Base-by-base conservation (phyloP, 2,888 invertebrate species). In the Melanargia galathea region DNA sequence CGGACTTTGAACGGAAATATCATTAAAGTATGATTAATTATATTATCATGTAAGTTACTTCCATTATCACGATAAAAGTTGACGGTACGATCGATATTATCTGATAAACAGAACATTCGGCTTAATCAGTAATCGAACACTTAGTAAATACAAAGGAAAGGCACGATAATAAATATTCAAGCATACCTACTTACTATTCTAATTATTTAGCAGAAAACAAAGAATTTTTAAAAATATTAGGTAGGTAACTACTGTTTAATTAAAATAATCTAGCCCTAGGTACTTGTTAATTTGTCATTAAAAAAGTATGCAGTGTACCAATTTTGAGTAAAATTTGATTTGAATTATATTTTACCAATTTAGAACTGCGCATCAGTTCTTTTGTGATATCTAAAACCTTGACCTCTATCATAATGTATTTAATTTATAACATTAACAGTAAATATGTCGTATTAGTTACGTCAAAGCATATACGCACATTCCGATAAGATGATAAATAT, bases 401-500 rank as follows among this genome's bases (percentile, higher is more conserved):
- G 49, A 49, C 49, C 26, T 49, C 26, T 49, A 16, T 49, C 7
- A 49, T 8, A 16, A 22, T 46, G 10, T 20, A 45, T 45, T 16
- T 16, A 1, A 13, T 24, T 46, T 24, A 46, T 22, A 22, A 16
- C 3, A 48, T 18, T 49, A 49, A 1, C 26, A 7, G 49, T 30
- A 16, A 30, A 30, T 30, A 16, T 8, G 26, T 49, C 26, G 49
- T 10, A 49, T 11, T 18, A n/a, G 35, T 0, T 43, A 16, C 30
- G 26, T 49, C n/a, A 49, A 30, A 26, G 10, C 16, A 49, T 16
- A 16, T 10, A 49, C 16, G 0, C 8, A 24, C 24, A 49, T 49
- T 26, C 26, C 26, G 49, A 49, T 30, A 26, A 26, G 7, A 49
- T 16, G 6, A 49, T 26, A 49, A 26, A 49, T 49, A 49, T 49